phyloP scores from a whole-genome alignment of 2,113 vertebrate species.

The Hypocryptadius cinnamomeus region DNA sequence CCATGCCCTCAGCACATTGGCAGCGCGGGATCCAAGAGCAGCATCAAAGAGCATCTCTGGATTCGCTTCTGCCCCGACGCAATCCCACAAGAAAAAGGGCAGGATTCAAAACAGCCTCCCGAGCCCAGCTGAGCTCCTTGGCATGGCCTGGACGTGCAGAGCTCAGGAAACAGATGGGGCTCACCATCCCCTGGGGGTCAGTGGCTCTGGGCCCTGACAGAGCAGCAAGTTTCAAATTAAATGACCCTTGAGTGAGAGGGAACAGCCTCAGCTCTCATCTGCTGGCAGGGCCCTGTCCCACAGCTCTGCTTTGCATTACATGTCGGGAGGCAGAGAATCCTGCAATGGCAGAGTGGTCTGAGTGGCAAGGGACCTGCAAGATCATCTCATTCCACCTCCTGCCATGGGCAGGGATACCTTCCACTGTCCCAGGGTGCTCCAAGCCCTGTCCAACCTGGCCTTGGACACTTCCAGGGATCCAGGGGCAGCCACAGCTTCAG shows the following conservation, averaged over 20 bases:
- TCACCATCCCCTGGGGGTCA: background rate
- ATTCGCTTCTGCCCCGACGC: background rate
- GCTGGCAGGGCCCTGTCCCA: background rate
- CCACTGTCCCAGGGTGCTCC: fast-evolving
- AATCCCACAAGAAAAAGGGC: constrained; percentile 30
- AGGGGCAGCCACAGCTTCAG: background rate
- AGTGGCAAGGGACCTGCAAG: background rate
- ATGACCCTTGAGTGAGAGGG: background rate
- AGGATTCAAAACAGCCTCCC: constrained; percentile 30
- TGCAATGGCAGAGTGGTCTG: background rate
- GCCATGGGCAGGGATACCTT: background rate
- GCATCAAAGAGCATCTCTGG: constrained; percentile 50
- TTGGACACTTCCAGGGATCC: background rate
- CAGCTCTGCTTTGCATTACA: background rate
- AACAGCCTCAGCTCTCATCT: background rate
- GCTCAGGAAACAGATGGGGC: constrained; percentile 28
- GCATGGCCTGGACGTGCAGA: background rate
- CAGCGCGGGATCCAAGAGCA: background rate
- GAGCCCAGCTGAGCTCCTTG: background rate
- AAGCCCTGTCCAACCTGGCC: fast-evolving
- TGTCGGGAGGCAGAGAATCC: background rate
- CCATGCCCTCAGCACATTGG: constrained; percentile 19
- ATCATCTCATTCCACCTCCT: background rate
- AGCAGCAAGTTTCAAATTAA: background rate
- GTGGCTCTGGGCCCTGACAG: background rate